Evolutionary conservation across 64 coral and sea anemone genomes (phyloP), one percentile per base, ranked within the genome.

Genomic region (Montipora sp.): DNA sequence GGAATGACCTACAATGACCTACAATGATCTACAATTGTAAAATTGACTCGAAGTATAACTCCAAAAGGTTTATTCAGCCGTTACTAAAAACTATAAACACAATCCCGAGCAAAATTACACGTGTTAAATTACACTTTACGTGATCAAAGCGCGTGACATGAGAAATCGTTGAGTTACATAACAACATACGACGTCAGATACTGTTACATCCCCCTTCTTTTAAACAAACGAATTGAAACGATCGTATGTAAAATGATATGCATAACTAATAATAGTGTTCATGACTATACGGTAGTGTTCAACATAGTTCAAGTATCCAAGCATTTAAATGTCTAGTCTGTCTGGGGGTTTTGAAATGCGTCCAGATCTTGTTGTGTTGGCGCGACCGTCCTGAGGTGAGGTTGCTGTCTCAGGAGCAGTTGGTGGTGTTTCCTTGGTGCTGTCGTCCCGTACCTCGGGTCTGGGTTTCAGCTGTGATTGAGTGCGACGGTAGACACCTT

Each of bases 291-390:
- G 70, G 70, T 73, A 73, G 70, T 73, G 19, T 73, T 73, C 70
- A 73, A 73, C 70, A 73, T 73, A 73, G 70, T 73, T 73, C 70
- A 73, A 79, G 47, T 55, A 10, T 55, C 10, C 51, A 55, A 55
- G 51, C 5, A 43, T 84, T 87, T 50, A 87, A 88, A 88, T 88
- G 68, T 88, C 50, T 73, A 88, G 84, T 75, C 69, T 88, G 49
- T 51, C 47, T 53, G 70, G 84, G 51, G 84, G 84, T 14, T 75
- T 88, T 88, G 51, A 88, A 75, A 53, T 75, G 43, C 84, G 6
- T 74, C 84, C 68, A 74, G 68, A 88, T 75, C 68, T 88, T 22
- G 68, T 88, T 51, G 68, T 70, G 46, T 51, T 74, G 11, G 70
- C 46, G 75, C 15, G 84, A 7, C 45, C 48, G 48, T 88, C 15